Conservation (phyloP, 2,888 invertebrate species). For the Bursaphelenchus okinawaensis region DNA sequence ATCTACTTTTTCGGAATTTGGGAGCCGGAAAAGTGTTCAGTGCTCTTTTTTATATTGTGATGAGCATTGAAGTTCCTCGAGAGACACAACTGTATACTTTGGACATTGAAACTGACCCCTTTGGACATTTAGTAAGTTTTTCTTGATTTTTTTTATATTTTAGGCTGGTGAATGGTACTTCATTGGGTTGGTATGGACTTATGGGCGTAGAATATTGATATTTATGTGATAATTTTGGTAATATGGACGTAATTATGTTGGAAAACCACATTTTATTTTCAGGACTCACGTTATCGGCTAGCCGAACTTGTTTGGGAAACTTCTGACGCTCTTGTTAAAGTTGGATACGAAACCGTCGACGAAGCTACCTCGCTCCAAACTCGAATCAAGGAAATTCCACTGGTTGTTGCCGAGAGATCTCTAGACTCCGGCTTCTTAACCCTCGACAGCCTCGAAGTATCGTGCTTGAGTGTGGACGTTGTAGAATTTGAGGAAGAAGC, state of each 20-base stretch:
- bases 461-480: too few relatives aligned
- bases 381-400: not conserved
- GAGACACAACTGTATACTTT: not conserved
- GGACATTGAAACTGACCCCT: not conserved
- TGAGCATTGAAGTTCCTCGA: not conserved
- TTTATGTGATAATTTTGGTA: too few relatives aligned
- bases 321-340: not conserved
- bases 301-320: not conserved
- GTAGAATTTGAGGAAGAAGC: not conserved
- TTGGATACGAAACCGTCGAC: not conserved
- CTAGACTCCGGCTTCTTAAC: not conserved
- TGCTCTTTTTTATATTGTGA: not conserved
- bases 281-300: not conserved
- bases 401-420: not conserved
- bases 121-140: not conserved
- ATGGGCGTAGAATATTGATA: not conserved
- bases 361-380: not conserved
- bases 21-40: not conserved
- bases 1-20: not conserved
- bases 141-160: not conserved
- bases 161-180: not conserved
- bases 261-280: too few relatives aligned
- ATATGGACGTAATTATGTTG: not conserved
- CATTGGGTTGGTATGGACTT: not conserved
- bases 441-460: not conserved